phyloP scores from a whole-genome alignment of 2,888 invertebrate species.

The Brachypalpus laphriformis region DNA sequence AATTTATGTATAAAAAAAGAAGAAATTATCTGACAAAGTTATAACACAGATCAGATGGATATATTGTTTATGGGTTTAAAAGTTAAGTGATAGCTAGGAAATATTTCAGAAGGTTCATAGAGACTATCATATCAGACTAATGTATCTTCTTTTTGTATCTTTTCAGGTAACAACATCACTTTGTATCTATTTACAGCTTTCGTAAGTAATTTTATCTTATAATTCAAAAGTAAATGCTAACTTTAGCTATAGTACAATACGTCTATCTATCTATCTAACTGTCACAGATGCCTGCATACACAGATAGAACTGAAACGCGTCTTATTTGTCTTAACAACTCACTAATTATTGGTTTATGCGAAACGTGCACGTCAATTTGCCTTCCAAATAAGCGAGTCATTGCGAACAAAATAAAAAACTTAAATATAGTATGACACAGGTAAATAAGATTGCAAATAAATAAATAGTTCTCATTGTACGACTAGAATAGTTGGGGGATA shows the following conservation, averaged over 20 bases:
- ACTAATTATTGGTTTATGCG: slow-evolving; percentile 52
- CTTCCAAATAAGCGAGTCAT: slow-evolving; percentile 46
- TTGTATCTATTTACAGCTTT: not conserved
- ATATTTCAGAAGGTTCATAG: not conserved
- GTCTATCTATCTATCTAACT: not conserved
- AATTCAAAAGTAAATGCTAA: slow-evolving; percentile 30
- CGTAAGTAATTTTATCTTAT: slow-evolving; percentile 44
- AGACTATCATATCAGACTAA: not conserved
- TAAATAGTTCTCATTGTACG: not conserved
- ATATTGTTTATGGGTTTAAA: not conserved
- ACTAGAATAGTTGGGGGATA: no score
- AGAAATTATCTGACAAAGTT: slow-evolving; percentile 1
- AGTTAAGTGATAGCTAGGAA: not conserved
- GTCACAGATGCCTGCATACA: not conserved
- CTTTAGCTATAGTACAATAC: slow-evolving; percentile 3
- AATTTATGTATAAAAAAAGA: slow-evolving; percentile 55
- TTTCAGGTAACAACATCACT: slow-evolving; percentile 55
- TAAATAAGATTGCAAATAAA: slow-evolving; percentile 28
- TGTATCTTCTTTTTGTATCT: slow-evolving; percentile 7
- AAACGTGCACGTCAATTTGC: slow-evolving; percentile 46
- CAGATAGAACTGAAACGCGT: not conserved
- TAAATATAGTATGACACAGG: slow-evolving; percentile 15
- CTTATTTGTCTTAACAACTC: slow-evolving; percentile 45
- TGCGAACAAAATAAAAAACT: slow-evolving; percentile 26
- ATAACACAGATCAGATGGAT: not conserved